Base-by-base conservation (phyloP, 1,140 invertebrate genomes). In the Tetraneura akinire region DNA sequence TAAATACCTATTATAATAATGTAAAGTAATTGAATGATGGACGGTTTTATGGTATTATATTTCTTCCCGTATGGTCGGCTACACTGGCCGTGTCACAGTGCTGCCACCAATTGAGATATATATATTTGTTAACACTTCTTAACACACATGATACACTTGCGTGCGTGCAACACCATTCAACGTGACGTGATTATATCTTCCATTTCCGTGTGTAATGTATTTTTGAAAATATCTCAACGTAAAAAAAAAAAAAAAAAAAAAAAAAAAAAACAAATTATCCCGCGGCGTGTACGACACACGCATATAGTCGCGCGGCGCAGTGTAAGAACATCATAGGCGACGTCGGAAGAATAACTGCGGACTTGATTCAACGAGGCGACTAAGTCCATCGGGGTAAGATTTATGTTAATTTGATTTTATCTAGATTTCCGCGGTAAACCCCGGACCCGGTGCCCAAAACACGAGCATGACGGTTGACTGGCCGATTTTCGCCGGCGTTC, bases 171-270 rank as follows among this genome's bases (percentile, higher is more conserved):
- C 74, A 47, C 55, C 32, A 78, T 37, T 78, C 74, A 78, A 78
- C 74, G 74, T 78, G 74, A 60, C 55, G 74, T 78, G 74, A 78
- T 78, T 78, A 62, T 18, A 13, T 45, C 57, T 60, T 47, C 42
- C 32, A 29, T 62, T 60, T 42, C 37, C 55, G 53, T 57, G 14
- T 14, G 21, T 62, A 10, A 62, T 78, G 74, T 62, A 47, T 60
- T 78, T 78, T 78, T 78, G 74, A 78, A 78, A 60, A 78, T 60
- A 62, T 62, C 47, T 23, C 74, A 60, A 78, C 74, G 74, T 78
- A 53, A 60, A 62, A 57, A 78, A 53, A 73, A 53, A 71, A 71
- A 71, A 55, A 10, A 32, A 47, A 45, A 49, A n/a, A n/a, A n/a
- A n/a, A 70, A 47, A 23, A 64, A 23, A 16, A 16, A 47, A 53